Conservation (phyloP, 2,113 vertebrate species). For the Gymnocephalus cernua region DNA sequence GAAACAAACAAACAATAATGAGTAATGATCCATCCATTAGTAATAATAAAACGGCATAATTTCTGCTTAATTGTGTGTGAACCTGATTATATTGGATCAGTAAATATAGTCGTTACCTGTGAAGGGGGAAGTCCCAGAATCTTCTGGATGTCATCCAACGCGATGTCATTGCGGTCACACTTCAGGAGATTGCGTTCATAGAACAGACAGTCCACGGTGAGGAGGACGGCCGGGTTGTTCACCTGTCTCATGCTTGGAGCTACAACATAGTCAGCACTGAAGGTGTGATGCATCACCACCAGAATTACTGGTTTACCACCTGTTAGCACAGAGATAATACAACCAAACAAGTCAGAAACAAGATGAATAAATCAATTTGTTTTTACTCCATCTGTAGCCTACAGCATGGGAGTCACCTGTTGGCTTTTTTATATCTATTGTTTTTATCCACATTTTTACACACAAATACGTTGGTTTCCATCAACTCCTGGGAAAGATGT, state of each 20-base stretch:
- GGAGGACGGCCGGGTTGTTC: not conserved
- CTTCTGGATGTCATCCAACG: accelerated
- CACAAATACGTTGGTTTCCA: no score
- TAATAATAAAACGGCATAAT: no score
- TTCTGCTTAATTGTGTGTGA: not conserved
- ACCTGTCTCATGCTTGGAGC: constrained; percentile 13
- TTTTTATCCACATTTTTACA: no score
- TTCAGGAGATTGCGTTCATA: not conserved
- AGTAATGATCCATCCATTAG: not conserved
- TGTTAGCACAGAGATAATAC: not conserved
- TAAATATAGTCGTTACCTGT: constrained; percentile 1
- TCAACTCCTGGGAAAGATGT: no score
- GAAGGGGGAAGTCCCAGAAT: accelerated
- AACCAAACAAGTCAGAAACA: not conserved
- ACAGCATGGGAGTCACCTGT: no score
- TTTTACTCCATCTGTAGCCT: no score
- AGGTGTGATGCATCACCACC: constrained; percentile 68
- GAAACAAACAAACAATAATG: not conserved
- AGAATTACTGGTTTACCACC: constrained; percentile 4
- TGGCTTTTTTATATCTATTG: no score
- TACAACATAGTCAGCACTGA: accelerated
- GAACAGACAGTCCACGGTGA: constrained; percentile 64
- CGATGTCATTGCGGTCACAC: not conserved
- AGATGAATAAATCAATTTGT: no score
- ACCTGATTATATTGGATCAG: not conserved